These are phyloP conservation scores for Enteromius treurensis DNA, from an alignment of 2,797 vertebrate species.

Conservation along the genomic window DNA sequence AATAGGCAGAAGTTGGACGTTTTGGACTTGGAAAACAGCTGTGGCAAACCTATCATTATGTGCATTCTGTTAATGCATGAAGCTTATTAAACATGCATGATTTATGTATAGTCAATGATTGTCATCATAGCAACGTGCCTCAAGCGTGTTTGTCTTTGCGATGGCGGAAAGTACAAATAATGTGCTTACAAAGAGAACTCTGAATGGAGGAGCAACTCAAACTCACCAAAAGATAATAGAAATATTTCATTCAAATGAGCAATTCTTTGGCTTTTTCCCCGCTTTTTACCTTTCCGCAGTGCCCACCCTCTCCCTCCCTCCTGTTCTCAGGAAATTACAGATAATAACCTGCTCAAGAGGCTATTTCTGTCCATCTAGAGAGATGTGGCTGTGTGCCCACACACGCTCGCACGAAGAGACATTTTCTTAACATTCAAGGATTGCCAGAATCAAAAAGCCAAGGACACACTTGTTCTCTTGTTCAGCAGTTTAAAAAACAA, in stretches of 20 bases:
- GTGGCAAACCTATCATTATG: background rate
- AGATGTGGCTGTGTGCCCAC: slow-evolving; percentile 27
- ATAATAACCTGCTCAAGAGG: slow-evolving; percentile 44
- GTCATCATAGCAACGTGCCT: slow-evolving; percentile 79
- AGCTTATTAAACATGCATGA: slow-evolving; percentile 43
- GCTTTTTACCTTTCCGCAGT: background rate
- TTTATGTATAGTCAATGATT: slow-evolving; percentile 58
- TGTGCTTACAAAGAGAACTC: background rate
- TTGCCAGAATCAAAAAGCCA: background rate
- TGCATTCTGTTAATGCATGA: background rate
- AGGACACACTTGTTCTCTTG: background rate
- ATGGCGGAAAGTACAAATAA: slow-evolving; percentile 9
- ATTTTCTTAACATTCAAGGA: slow-evolving; percentile 7
- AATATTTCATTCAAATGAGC: slow-evolving; percentile 13
- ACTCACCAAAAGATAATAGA: background rate
- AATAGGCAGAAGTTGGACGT: background rate
- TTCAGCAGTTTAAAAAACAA: background rate
- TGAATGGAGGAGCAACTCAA: background rate
- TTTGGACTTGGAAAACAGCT: background rate
- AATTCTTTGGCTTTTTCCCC: background rate
- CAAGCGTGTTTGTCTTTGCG: slow-evolving; percentile 53
- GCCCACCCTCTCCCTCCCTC: background rate
- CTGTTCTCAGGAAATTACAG: slow-evolving; percentile 33
- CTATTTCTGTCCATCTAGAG: slow-evolving; percentile 49
- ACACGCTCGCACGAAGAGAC: slow-evolving; percentile 8